phyloP scores from a whole-genome alignment of 2,113 vertebrate genomes.

The Cephalophus harveyi region DNA sequence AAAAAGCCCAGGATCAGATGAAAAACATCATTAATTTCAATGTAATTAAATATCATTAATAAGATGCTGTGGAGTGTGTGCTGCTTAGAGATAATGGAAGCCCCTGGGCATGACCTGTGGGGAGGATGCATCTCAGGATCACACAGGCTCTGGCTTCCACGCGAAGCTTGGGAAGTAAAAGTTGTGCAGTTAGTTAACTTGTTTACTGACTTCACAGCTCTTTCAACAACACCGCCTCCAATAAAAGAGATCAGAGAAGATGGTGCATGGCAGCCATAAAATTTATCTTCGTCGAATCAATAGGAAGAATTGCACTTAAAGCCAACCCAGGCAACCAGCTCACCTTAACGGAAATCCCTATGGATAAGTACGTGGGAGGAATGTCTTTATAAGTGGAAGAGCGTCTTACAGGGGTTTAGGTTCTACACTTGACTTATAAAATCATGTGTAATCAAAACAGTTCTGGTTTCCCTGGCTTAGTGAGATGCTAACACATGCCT shows the following conservation, averaged over 20 bases:
- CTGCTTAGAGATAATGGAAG: slow-evolving; percentile 77
- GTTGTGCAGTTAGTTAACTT: slow-evolving; percentile 61
- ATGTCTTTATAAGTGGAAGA: neutral
- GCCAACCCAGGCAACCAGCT: neutral
- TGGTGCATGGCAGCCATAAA: slow-evolving; percentile 27
- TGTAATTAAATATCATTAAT: slow-evolving; percentile 84
- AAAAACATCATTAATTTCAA: slow-evolving; percentile 80
- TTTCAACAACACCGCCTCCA: neutral
- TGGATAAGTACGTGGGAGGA: neutral
- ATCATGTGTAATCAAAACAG: neutral
- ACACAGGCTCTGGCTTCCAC: neutral
- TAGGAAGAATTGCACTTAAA: slow-evolving; percentile 41
- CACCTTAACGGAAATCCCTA: neutral
- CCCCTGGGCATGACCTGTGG: slow-evolving; percentile 70
- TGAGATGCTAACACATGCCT: neutral
- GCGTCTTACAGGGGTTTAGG: neutral
- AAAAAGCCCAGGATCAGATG: slow-evolving; percentile 66
- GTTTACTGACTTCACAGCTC: slow-evolving; percentile 50
- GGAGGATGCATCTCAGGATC: slow-evolving; percentile 65
- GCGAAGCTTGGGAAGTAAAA: slow-evolving; percentile 47
- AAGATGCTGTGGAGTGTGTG: slow-evolving; percentile 69
- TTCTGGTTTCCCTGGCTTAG: neutral
- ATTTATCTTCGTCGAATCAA: slow-evolving; percentile 18
- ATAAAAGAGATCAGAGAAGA: slow-evolving; percentile 50
- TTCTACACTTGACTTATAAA: neutral